These are phyloP conservation scores for Gila robusta DNA, from an alignment of 2,797 vertebrate genomes.

Conservation along the genomic window DNA sequence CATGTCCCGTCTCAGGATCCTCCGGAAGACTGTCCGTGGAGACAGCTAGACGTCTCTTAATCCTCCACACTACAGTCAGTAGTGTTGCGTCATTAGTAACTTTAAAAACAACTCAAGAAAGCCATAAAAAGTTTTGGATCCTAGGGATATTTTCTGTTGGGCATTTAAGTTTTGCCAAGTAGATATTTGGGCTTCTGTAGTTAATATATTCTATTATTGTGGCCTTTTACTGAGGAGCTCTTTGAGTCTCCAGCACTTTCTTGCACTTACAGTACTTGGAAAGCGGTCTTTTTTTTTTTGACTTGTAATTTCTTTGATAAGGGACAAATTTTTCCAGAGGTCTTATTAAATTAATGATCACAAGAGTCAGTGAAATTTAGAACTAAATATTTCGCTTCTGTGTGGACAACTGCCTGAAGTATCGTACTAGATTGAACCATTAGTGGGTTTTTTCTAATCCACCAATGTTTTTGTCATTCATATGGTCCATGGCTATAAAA, in stretches of 20 bases:
- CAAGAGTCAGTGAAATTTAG: background rate
- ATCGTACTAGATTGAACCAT: background rate
- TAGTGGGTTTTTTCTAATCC: background rate
- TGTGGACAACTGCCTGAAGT: constrained; percentile 8
- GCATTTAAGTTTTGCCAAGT: background rate
- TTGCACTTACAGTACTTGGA: background rate
- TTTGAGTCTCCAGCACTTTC: background rate
- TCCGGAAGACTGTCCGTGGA: constrained; percentile 73
- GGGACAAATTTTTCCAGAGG: background rate
- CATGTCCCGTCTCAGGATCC: constrained; percentile 89
- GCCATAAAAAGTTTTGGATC: background rate
- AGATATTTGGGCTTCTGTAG: background rate
- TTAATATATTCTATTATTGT: background rate
- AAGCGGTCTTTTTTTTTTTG: background rate
- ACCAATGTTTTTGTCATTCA: background rate
- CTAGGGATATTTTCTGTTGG: too few relatives aligned
- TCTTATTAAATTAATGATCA: background rate
- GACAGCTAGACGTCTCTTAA: constrained; percentile 57
- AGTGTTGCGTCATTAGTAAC: background rate
- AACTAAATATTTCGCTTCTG: background rate
- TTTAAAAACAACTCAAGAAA: background rate
- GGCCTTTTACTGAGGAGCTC: background rate
- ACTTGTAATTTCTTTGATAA: background rate
- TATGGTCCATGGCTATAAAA: too few relatives aligned
- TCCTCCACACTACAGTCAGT: background rate